These are phyloP conservation scores for Drymonia ruficornis DNA, from an alignment of 2,888 invertebrate genomes.

Conservation along the genomic window DNA sequence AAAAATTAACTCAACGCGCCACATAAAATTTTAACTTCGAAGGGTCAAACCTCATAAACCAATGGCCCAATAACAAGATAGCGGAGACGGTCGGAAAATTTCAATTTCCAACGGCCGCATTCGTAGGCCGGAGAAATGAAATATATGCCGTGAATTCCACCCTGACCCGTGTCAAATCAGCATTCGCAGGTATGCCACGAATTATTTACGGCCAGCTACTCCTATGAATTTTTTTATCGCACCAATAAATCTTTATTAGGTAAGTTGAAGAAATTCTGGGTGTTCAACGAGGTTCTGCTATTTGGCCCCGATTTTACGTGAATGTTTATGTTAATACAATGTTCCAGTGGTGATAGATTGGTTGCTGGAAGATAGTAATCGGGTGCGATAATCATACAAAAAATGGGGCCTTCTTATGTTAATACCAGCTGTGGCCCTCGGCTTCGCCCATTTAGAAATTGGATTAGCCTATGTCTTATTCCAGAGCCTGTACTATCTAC, in stretches of 20 bases:
- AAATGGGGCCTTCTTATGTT: too few relatives aligned
- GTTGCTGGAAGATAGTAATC: not conserved
- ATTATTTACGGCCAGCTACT: slow-evolving; percentile 78
- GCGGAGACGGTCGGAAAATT: slow-evolving; percentile 60
- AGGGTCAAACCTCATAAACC: not conserved
- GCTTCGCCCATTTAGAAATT: too few relatives aligned
- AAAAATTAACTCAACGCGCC: too few relatives aligned
- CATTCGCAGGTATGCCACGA: slow-evolving; percentile 80
- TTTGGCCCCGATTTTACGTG: slow-evolving; percentile 21
- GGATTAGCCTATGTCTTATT: too few relatives aligned
- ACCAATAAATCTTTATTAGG: slow-evolving; percentile 78
- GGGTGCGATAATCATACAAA: too few relatives aligned
- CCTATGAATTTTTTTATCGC: slow-evolving; percentile 78
- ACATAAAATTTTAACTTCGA: too few relatives aligned
- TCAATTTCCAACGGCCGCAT: slow-evolving; percentile 71
- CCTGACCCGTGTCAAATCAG: slow-evolving; percentile 82
- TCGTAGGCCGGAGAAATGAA: slow-evolving; percentile 74
- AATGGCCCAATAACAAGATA: slow-evolving; percentile 33
- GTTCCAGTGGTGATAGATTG: not conserved
- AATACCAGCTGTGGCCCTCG: too few relatives aligned
- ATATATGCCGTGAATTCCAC: slow-evolving; percentile 64
- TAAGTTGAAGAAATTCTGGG: slow-evolving; percentile 58
- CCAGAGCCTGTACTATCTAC: too few relatives aligned
- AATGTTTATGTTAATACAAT: slow-evolving; percentile 3
- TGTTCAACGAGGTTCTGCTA: slow-evolving; percentile 38